Evolutionary conservation across 2,888 invertebrate species (phyloP).

Genomic region (Herminia tarsipennalis): DNA sequence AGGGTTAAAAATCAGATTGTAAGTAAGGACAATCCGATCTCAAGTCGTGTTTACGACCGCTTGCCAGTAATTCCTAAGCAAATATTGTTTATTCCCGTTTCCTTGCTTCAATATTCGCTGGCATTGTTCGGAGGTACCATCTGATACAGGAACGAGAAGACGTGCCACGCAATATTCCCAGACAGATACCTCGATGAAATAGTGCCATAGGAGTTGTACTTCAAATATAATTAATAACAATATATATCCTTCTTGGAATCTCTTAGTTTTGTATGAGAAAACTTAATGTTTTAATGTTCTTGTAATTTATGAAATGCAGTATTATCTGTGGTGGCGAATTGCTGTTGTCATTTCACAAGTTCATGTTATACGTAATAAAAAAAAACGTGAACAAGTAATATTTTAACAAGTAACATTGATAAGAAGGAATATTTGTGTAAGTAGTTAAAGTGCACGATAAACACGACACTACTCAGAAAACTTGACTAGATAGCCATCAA

Average conservation of each 20-base stretch:
- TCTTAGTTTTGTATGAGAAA: not conserved
- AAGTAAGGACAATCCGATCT: constrained; percentile 7
- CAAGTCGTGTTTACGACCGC: constrained; percentile 10
- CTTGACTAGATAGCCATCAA: no score
- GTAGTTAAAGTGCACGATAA: no score
- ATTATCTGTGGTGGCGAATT: no score
- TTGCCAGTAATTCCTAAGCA: constrained; percentile 22
- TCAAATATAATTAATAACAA: constrained; percentile 4
- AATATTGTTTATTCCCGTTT: constrained; percentile 30
- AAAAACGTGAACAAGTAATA: no score
- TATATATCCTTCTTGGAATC: not conserved
- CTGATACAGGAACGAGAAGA: constrained; percentile 25
- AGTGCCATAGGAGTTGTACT: constrained; percentile 1
- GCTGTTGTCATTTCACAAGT: no score
- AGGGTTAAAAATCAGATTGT: no score
- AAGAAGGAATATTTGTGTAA: no score
- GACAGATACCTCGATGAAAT: constrained; percentile 3
- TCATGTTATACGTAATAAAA: no score
- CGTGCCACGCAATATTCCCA: constrained; percentile 3
- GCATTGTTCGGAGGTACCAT: constrained; percentile 32
- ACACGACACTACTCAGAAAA: no score
- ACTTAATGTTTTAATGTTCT: not conserved
- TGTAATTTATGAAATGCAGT: no score
- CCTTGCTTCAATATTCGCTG: constrained; percentile 11
- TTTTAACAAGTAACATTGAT: no score